These are phyloP conservation scores for Chrysolina americana DNA, from an alignment of 2,888 invertebrate genomes.

Conservation along the genomic window DNA sequence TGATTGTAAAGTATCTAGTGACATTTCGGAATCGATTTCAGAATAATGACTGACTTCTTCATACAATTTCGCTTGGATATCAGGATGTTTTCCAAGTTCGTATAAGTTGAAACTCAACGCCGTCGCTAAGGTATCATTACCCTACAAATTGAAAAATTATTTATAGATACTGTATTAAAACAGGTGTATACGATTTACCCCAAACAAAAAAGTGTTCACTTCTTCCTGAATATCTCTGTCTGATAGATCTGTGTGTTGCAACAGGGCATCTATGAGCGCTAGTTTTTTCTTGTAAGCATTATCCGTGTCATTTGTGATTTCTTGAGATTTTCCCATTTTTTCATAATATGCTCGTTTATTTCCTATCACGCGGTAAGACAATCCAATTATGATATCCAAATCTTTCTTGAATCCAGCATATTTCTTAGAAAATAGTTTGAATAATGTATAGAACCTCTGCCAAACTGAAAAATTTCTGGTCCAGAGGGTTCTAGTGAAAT, in stretches of 20 bases:
- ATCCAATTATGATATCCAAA: constrained; percentile 54
- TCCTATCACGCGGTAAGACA: constrained; percentile 13
- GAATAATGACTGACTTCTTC: constrained; percentile 43
- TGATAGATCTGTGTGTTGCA: constrained; percentile 56
- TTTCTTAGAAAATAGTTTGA: background rate
- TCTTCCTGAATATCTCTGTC: constrained; percentile 71
- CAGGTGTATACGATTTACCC: constrained; percentile 58
- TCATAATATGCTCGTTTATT: constrained; percentile 12
- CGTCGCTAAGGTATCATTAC: constrained; percentile 53
- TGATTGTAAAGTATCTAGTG: constrained; percentile 51
- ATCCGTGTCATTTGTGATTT: background rate
- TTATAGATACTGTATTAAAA: constrained; percentile 12
- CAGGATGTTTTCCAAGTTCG: constrained; percentile 46
- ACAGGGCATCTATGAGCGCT: constrained; percentile 23
- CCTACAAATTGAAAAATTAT: constrained; percentile 43
- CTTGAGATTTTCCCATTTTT: background rate
- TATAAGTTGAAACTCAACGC: constrained; percentile 49
- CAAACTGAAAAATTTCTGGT: background rate
- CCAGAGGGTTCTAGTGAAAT: background rate
- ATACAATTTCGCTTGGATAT: constrained; percentile 51
- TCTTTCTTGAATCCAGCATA: constrained; percentile 54
- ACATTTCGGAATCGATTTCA: constrained; percentile 29
- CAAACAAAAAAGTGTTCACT: constrained; percentile 74
- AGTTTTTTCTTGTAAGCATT: background rate
- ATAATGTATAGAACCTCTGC: background rate